These are phyloP conservation scores for Nectonema munidae DNA, from an alignment of 2,888 invertebrate species.

Conservation along the genomic window DNA sequence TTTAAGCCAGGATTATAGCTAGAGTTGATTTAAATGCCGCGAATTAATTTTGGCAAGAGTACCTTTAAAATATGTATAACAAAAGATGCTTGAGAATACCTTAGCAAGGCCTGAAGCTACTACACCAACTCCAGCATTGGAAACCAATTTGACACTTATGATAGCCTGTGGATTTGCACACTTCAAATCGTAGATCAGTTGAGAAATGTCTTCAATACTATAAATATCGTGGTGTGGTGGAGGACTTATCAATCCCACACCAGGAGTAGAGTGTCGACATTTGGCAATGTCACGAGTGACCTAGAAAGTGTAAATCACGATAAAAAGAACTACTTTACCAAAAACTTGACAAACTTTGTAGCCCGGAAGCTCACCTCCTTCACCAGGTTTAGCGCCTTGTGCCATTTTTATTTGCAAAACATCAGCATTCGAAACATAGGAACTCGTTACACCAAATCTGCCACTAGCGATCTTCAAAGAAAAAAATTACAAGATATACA, in stretches of 20 bases:
- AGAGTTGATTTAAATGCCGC: too few relatives aligned
- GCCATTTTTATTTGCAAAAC: conserved; percentile 99
- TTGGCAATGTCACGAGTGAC: conserved; percentile 72
- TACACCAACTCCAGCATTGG: conserved; percentile 89
- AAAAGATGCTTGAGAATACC: conserved; percentile 27
- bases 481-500: conserved; percentile 8
- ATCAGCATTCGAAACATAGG: conserved; percentile 80
- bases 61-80: background rate
- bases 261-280: conserved; percentile 72
- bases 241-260: conserved; percentile 84
- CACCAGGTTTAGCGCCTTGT: conserved; percentile 92
- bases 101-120: conserved; percentile 95
- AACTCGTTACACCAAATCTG: conserved; percentile 82
- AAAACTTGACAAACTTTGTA: conserved; percentile 34
- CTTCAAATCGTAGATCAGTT: conserved; percentile 76
- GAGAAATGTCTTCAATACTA: conserved; percentile 88
- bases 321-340: background rate
- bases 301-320: conserved; percentile 27
- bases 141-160: conserved; percentile 83
- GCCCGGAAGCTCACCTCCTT: conserved; percentile 80
- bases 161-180: conserved; percentile 74
- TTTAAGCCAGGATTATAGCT: too few relatives aligned
- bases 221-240: conserved; percentile 99
- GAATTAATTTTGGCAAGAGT: too few relatives aligned
- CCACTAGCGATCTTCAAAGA: conserved; percentile 54